Evolutionary conservation across 1,140 invertebrate genomes (phyloP).

Genomic region (Ericerus pela): DNA sequence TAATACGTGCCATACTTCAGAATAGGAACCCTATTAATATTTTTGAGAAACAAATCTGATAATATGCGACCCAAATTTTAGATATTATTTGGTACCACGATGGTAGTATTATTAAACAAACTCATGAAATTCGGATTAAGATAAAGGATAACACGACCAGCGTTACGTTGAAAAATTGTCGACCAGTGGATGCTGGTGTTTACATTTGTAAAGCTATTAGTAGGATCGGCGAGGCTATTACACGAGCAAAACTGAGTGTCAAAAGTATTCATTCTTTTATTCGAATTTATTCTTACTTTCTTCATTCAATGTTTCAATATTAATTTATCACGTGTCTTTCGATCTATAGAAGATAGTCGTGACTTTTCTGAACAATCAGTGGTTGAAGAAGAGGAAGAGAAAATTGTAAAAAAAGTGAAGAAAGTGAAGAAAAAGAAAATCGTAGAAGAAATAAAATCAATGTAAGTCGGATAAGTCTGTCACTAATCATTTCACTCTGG

Average conservation of each 20-base stretch:
- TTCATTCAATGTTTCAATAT: neutral
- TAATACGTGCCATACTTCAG: too few species aligned
- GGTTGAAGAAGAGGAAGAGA: conserved; percentile 28
- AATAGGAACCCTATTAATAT: too few species aligned
- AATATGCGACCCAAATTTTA: too few species aligned
- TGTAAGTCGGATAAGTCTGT: conserved; percentile 8
- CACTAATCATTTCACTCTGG: neutral
- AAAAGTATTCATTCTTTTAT: conserved; percentile 32
- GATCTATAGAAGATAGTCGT: neutral
- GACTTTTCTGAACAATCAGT: conserved; percentile 1
- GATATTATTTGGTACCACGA: conserved; percentile 83
- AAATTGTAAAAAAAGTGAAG: conserved; percentile 21
- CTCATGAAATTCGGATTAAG: conserved; percentile 50
- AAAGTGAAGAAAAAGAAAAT: conserved; percentile 24
- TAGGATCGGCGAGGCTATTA: conserved; percentile 60
- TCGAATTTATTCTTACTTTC: neutral
- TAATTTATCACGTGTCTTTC: too few species aligned
- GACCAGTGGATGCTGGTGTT: conserved; percentile 55
- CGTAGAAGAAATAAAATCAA: conserved; percentile 28
- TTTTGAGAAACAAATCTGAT: too few species aligned
- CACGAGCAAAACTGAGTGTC: conserved; percentile 61
- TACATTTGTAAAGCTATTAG: conserved; percentile 77
- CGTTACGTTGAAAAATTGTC: conserved; percentile 50
- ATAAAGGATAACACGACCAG: conserved; percentile 57
- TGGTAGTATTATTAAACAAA: conserved; percentile 57